Evolutionary conservation across 2,113 vertebrate species (phyloP), one percentile per base, ranked within the genome.

Genomic region (Pimephales promelas): DNA sequence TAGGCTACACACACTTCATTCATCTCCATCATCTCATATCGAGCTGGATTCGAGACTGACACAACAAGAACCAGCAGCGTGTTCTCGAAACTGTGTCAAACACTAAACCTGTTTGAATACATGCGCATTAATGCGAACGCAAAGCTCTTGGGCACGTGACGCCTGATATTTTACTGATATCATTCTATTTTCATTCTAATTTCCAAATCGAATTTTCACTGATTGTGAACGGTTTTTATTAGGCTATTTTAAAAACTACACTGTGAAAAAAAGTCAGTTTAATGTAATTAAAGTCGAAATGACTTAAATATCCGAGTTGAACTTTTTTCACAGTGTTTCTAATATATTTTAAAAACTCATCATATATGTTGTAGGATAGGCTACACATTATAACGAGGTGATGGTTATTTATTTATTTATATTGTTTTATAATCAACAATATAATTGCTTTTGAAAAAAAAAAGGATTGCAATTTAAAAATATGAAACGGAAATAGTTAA

Each of bases 1-100:
- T 92, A 88, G 93, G 93, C 90, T n/a, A 92, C 91, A 91, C 84
- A 88, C 56, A 74, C 24, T 74, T 66, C 22, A 89, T 91, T 91
- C 62, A 88, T 91, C 91, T 92, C 89, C 85, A 87, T 93, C 94
- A 93, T 93, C 92, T 94, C 91, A 92, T 94, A 91, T 93, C 89
- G 80, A 83, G 89, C 89, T 90, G 93, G 87, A 88, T 89, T 85
- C 88, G 62, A 45, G 28, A 45, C 61, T 34, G n/a, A 31, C 49
- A 59, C 40, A 79, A 77, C 76, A 59, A 56, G 40, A 56, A 56
- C 11, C 49, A 77, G 22, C 31, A 61, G 36, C 54, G 16, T 5
- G 22, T 59, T 75, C 31, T 81, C 24, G 49, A 45, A 52, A 40
- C 31, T 7, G 31, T 47, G 40, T 36, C 71, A 74, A 75, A 49